Evolutionary conservation across 2,113 vertebrate species (phyloP).

Genomic region (Rhineura floridana): DNA sequence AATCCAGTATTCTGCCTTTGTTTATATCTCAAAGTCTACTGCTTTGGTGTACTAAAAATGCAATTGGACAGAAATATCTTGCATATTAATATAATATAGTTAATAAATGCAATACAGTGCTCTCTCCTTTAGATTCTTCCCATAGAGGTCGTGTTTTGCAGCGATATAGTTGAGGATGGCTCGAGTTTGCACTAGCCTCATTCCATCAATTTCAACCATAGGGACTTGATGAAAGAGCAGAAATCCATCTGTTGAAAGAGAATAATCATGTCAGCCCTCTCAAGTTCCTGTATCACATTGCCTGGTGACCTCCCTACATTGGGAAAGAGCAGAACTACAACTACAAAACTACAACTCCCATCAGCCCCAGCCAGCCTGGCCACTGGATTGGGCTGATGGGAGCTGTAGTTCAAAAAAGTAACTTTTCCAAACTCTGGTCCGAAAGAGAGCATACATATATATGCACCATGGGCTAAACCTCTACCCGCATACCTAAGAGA

Average conservation of each 20-base stretch:
- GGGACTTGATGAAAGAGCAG: constrained; percentile 83
- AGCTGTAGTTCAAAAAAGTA: too few relatives aligned
- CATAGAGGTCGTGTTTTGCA: constrained; percentile 76
- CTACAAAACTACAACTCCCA: too few relatives aligned
- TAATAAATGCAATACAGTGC: constrained; percentile 55
- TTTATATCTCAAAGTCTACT: neutral
- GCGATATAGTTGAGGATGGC: constrained; percentile 82
- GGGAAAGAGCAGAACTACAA: neutral
- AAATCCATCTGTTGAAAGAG: constrained; percentile 61
- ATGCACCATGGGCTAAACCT: fast-evolving
- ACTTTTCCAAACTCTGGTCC: too few relatives aligned
- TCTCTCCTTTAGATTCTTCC: constrained; percentile 76
- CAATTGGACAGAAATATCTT: neutral
- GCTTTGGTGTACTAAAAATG: neutral
- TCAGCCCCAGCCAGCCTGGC: too few relatives aligned
- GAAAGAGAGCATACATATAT: too few relatives aligned
- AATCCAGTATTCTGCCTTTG: too few relatives aligned
- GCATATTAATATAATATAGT: neutral
- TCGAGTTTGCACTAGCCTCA: constrained; percentile 75
- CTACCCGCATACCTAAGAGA: fast-evolving
- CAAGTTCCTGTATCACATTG: too few relatives aligned
- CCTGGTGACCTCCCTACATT: neutral
- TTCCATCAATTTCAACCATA: constrained; percentile 79
- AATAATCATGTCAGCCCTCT: neutral
- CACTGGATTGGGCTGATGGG: too few relatives aligned